Conservation (phyloP, 2,113 vertebrate genomes). For the Dromiciops gliroides region DNA sequence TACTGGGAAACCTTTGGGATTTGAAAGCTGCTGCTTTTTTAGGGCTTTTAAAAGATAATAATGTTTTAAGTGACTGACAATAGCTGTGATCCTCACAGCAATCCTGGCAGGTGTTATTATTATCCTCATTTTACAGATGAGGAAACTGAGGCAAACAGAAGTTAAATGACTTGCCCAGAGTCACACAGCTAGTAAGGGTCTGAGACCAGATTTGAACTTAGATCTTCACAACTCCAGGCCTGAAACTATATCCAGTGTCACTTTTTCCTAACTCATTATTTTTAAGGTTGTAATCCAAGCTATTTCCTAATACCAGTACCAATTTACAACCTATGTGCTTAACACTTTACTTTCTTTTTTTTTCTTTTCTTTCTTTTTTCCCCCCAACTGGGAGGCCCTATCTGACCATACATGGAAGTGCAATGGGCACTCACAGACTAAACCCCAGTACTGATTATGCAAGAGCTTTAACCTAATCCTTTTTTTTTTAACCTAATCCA, state of each 20-base stretch:
- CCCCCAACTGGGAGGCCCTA: background rate
- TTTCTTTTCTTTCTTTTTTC: background rate
- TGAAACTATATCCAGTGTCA: background rate
- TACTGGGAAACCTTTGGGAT: slow-evolving; percentile 67
- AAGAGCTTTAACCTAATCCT: background rate
- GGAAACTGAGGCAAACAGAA: background rate
- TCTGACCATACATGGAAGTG: background rate
- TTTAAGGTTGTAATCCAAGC: slow-evolving; percentile 49
- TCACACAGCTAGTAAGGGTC: background rate
- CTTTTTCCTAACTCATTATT: background rate
- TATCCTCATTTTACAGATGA: background rate
- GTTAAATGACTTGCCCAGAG: background rate
- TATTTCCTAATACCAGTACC: slow-evolving; percentile 54
- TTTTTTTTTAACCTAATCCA: background rate
- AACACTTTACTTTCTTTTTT: background rate
- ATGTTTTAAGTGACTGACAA: background rate
- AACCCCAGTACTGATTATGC: background rate
- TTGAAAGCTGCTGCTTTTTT: slow-evolving; percentile 65
- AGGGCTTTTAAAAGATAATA: background rate
- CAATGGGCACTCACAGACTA: background rate
- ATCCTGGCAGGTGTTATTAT: background rate
- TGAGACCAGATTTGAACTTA: background rate
- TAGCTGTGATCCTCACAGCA: background rate
- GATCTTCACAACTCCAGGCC: background rate
- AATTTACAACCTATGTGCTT: background rate